These are phyloP conservation scores for Pseudomyrmex cubaensis DNA, from an alignment of 1,140 invertebrate species.

Conservation along the genomic window DNA sequence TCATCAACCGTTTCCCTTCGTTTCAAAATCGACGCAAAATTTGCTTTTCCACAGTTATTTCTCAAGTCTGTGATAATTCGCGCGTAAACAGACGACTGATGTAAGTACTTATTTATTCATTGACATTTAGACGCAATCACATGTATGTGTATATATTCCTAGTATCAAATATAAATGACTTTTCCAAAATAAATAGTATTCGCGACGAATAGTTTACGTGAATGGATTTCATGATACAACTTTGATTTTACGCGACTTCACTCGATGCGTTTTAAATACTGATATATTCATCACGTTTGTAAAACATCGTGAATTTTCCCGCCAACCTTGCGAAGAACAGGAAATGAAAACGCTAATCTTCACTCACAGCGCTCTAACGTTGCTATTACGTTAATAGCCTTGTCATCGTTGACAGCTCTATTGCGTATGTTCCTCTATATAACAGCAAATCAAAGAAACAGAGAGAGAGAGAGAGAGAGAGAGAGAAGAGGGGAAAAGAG, in stretches of 20 bases:
- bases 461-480: too few species aligned
- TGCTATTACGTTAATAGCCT: constrained; percentile 9
- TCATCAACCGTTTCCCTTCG: not conserved
- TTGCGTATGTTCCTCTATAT: constrained; percentile 8
- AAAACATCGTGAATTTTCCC: constrained; percentile 1
- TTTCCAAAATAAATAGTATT: not conserved
- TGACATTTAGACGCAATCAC: not conserved
- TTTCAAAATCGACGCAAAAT: constrained; percentile 10
- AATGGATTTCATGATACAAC: too few species aligned
- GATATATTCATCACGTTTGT: not conserved
- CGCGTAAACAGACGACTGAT: constrained; percentile 19
- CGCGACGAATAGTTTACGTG: not conserved
- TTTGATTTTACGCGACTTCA: too few species aligned
- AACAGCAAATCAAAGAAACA: too few species aligned
- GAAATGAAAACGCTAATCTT: not conserved
- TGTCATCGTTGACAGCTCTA: constrained; percentile 25
- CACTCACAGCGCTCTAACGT: constrained; percentile 11
- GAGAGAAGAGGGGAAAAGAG: too few species aligned
- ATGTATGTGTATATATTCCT: not conserved
- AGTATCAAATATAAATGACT: not conserved
- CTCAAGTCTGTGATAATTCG: constrained; percentile 7
- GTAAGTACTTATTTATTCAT: constrained; percentile 15
- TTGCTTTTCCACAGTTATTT: constrained; percentile 4
- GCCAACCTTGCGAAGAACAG: constrained; percentile 16
- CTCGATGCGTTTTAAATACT: too few species aligned